Evolutionary conservation across 2,113 vertebrate genomes (phyloP).

Genomic region (Xyliphius kryptos): DNA sequence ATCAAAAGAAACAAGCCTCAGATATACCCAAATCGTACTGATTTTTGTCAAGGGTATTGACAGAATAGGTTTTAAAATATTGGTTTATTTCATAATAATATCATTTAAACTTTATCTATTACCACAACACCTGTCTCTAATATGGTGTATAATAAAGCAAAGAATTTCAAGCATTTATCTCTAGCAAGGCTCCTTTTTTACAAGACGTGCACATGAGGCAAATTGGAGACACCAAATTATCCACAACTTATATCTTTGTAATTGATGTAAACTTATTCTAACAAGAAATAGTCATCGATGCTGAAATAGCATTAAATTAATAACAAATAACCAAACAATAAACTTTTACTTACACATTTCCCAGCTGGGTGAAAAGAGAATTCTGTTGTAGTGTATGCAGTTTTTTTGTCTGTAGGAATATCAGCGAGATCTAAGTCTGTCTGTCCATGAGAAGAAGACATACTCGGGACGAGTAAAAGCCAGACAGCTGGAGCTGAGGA

Average conservation of each 20-base stretch:
- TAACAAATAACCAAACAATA: too few relatives aligned
- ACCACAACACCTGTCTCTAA: background rate
- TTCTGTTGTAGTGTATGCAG: background rate
- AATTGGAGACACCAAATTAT: too few relatives aligned
- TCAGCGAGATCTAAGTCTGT: constrained; percentile 59
- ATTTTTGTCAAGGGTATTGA: background rate
- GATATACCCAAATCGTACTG: background rate
- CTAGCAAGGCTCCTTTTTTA: background rate
- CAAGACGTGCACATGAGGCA: too few relatives aligned
- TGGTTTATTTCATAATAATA: background rate
- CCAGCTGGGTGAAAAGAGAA: background rate
- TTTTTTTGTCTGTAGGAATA: constrained; percentile 62
- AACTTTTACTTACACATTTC: background rate
- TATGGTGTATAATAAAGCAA: background rate
- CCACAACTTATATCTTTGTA: too few relatives aligned
- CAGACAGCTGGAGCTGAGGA: constrained; percentile 53
- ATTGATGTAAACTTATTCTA: too few relatives aligned
- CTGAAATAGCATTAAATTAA: too few relatives aligned
- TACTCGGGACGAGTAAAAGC: constrained; percentile 50
- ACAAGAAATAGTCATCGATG: too few relatives aligned
- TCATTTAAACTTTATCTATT: background rate
- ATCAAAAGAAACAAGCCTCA: background rate
- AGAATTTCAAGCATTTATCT: background rate
- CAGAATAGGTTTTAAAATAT: background rate
- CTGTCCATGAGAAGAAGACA: constrained; percentile 70